These are phyloP conservation scores for Odobenus rosmarus DNA, from an alignment of 2,113 vertebrate genomes.

Conservation along the genomic window DNA sequence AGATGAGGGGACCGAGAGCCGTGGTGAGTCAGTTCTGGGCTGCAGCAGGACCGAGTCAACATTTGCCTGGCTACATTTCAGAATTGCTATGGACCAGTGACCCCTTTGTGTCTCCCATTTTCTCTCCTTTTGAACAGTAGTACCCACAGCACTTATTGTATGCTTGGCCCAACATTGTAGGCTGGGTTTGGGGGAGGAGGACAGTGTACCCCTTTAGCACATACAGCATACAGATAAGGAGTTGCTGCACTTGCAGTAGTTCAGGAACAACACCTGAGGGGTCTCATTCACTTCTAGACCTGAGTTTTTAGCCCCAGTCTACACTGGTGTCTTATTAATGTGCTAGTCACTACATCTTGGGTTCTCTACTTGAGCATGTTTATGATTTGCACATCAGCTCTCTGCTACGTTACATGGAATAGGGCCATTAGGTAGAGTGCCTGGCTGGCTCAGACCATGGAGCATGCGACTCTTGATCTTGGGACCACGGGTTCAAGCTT, in stretches of 20 bases:
- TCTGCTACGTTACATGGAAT: background rate
- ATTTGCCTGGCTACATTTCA: background rate
- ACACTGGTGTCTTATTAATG: background rate
- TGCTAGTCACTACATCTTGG: background rate
- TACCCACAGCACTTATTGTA: background rate
- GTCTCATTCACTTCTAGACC: background rate
- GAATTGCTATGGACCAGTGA: background rate
- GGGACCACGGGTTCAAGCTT: background rate
- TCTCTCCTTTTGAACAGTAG: background rate
- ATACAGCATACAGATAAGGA: background rate
- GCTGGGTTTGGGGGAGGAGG: background rate
- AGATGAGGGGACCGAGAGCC: background rate
- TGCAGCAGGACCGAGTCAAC: background rate
- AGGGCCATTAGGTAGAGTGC: background rate
- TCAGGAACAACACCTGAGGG: background rate
- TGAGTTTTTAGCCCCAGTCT: background rate
- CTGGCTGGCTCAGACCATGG: background rate
- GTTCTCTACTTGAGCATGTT: no score
- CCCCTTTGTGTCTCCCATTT: background rate
- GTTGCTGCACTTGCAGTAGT: background rate
- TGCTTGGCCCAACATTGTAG: background rate
- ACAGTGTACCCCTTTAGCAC: background rate
- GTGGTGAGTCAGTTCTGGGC: background rate
- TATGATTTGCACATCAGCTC: background rate
- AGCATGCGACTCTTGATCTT: background rate